Evolutionary conservation across 1,140 invertebrate genomes (phyloP), one percentile per base, ranked within the genome.

Genomic region (Zophobas morio): DNA sequence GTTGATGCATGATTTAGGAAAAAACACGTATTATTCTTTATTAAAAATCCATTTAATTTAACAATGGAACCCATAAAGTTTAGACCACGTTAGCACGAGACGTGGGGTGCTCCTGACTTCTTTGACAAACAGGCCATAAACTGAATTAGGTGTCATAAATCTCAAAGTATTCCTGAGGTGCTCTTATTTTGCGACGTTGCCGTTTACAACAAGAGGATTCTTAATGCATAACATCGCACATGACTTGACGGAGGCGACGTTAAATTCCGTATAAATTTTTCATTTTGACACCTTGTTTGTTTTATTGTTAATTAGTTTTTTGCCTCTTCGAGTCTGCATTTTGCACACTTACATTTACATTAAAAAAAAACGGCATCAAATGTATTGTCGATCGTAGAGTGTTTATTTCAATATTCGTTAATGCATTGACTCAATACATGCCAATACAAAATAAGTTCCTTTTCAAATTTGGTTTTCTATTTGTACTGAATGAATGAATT

Each of bases 21-120:
- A 51, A 51, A 51, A 51, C 8, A 8, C 35, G 37, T 8, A 66
- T 66, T 66, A 42, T 66, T 66, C 60, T 66, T 66, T 66, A 66
- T 66, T 66, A 66, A 37, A 66, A 66, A 66, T 66, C 60, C 60
- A 66, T 66, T 66, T 66, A 42, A 66, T 66, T 66, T 66, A 66
- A 66, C 60, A 66, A 66, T 66, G 39, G 60, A 39, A 1, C 60
- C 20, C 6, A 42, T 66, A 42, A 66, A 42, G 39, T 36, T 8
- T 37, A 6, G 60, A 32, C 60, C 60, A 66, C 60, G 8, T 66
- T 63, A 63, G 36, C 57, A 39, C 35, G 57, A 32, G 57, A 56
- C 35, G 36, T 39, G 2, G 57, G 57, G 35, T 66, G 60, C 39
- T 66, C 39, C 60, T 66, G 60, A 66, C 60, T 66, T 66, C 8